A percentile compares a stretch with the other conserved stretches of the same genome.
These are phyloP conservation scores for Xiphydria camelus DNA, from an alignment of 2,888 invertebrate species.

Conservation along the genomic window DNA sequence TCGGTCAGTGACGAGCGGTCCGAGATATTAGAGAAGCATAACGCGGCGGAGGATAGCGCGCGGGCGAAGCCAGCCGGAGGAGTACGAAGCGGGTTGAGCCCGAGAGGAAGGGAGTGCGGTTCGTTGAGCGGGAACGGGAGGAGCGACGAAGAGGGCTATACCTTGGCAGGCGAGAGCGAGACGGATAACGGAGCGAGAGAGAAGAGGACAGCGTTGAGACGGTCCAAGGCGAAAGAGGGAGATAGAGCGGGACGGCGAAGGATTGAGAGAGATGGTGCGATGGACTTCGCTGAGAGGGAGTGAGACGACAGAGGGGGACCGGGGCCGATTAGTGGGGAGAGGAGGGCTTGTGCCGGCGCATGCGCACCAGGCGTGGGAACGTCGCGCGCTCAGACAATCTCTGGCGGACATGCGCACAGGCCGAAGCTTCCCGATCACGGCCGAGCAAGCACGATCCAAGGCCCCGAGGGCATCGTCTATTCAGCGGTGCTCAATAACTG, in stretches of 20 bases:
- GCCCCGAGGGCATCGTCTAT: slow-evolving; percentile 27
- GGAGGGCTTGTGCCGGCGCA: slow-evolving; percentile 39
- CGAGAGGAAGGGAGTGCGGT: not conserved
- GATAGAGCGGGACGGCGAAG: slow-evolving; percentile 25
- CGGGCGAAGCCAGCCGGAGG: slow-evolving; percentile 6
- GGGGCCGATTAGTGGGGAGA: slow-evolving; percentile 9
- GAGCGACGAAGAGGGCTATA: slow-evolving; percentile 7
- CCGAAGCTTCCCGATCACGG: slow-evolving; percentile 41
- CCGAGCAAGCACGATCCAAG: slow-evolving; percentile 32
- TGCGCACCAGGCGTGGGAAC: slow-evolving; percentile 54
- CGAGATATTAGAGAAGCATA: slow-evolving; percentile 14
- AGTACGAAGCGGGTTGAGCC: not conserved
- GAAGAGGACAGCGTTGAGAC: slow-evolving; percentile 1
- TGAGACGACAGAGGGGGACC: slow-evolving; percentile 19
- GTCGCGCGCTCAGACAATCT: slow-evolving; percentile 44
- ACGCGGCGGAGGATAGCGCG: slow-evolving; percentile 12
- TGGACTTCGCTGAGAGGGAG: slow-evolving; percentile 14
- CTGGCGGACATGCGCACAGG: slow-evolving; percentile 27
- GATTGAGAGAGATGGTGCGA: slow-evolving; percentile 28
- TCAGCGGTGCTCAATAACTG: slow-evolving; percentile 47
- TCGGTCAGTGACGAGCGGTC: slow-evolving; percentile 24
- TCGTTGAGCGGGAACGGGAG: slow-evolving; percentile 7
- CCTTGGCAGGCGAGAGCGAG: slow-evolving; percentile 12
- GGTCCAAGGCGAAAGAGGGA: slow-evolving; percentile 17
- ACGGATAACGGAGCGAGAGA: slow-evolving; percentile 18